phyloP scores from a whole-genome alignment of 2,113 vertebrate species.

The Gallinago jamesoni region DNA sequence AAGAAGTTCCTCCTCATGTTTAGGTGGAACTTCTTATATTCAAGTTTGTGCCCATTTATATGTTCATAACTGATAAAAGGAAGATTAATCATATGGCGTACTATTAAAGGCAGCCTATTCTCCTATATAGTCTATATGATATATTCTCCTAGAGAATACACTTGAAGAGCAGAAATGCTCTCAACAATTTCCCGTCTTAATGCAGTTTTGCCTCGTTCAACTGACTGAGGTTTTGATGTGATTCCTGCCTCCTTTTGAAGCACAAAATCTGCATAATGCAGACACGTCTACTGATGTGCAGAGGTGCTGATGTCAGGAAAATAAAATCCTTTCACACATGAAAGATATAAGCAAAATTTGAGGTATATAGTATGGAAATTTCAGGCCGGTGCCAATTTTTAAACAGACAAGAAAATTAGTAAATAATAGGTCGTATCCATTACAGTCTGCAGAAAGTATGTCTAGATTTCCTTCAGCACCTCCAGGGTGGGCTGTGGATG shows the following conservation, averaged over 20 bases:
- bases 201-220: background rate
- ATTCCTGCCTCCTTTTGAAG: background rate
- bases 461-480: slow-evolving; percentile 42
- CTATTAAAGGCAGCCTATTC: background rate
- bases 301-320: background rate
- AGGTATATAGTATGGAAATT: background rate
- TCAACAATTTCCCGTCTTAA: background rate
- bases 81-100: background rate
- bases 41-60: background rate
- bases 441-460: background rate
- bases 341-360: background rate
- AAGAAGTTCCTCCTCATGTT: background rate
- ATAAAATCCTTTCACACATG: background rate
- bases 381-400: background rate
- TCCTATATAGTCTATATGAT: too few species aligned
- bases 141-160: too few species aligned
- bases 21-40: background rate
- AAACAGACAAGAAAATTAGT: slow-evolving; percentile 23
- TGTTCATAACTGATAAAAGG: background rate
- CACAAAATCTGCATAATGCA: background rate
- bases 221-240: background rate
- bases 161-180: background rate
- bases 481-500: slow-evolving; percentile 48
- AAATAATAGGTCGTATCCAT: background rate
- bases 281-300: background rate